Evolutionary conservation across 2,888 invertebrate genomes (phyloP), one percentile per base, ranked within the genome.

Genomic region (Cyclophora albipunctata): DNA sequence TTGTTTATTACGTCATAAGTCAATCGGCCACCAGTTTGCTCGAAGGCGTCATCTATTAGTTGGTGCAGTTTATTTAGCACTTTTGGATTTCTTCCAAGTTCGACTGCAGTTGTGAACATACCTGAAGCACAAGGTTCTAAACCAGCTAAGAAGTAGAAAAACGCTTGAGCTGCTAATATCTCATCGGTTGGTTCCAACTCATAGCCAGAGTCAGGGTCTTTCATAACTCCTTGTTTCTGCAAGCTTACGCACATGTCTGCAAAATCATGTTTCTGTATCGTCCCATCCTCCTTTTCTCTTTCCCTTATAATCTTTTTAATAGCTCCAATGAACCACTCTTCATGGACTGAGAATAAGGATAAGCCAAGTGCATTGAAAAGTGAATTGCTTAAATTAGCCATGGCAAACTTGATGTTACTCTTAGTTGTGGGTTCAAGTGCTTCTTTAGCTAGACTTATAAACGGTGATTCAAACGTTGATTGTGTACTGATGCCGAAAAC

Each of bases 91-190:
- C 66, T 62, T 3, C 84, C 84, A 0, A 87, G 59, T 60, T 80
- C 75, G 34, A 76, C 64, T 2, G 81, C 55, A 1, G 70, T 61
- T 7, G 64, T 67, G 49, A 72, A 75, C 51, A 85, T 69, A 2
- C 70, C 64, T 3, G 73, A 66, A 0, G 84, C 79, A 2, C 76
- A 70, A 1, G 84, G 79, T 43, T 85, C 84, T 2, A 80, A 78
- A 0, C 86, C 87, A 35, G 83, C 86, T 68, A 60, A 47, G 41
- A 78, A 81, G 57, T 82, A 84, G 57, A 85, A 76, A 49, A 84
- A 79, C 0, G 73, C 77, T 58, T 84, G 81, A 3, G 81, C 78
- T 3, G 78, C 74, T 34, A 82, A 49, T 3, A 77, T 37, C 47
- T 76, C 81, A 47, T 80, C 81, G 0, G 81, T 78, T 0, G 84